These are phyloP conservation scores for Adineta ricciae DNA, from an alignment of 2,888 invertebrate genomes.

Conservation along the genomic window DNA sequence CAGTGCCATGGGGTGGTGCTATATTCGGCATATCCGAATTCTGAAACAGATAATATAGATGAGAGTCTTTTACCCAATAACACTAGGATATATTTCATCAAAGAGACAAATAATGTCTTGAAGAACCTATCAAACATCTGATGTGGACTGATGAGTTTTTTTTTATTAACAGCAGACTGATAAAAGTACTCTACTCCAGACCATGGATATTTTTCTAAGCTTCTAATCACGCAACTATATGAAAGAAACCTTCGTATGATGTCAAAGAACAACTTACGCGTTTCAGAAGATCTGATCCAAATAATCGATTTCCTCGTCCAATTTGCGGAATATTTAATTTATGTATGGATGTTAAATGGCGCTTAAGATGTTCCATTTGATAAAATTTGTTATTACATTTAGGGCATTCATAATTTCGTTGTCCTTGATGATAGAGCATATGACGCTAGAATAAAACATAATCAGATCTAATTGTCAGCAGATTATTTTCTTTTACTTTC, in stretches of 20 bases:
- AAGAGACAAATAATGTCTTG: too few relatives aligned
- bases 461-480: too few relatives aligned
- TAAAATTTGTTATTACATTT: constrained; percentile 33
- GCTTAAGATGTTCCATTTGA: constrained; percentile 34
- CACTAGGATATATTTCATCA: too few relatives aligned
- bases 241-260: too few relatives aligned
- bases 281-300: neutral
- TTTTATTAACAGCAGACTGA: too few relatives aligned
- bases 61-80: too few relatives aligned
- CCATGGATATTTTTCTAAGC: too few relatives aligned
- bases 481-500: constrained; percentile 25
- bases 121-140: too few relatives aligned
- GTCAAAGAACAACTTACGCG: too few relatives aligned
- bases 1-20: neutral
- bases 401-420: constrained; percentile 30
- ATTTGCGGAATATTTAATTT: constrained; percentile 22
- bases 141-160: too few relatives aligned
- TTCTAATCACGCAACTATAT: too few relatives aligned
- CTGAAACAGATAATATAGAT: neutral
- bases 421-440: constrained; percentile 33
- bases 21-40: constrained; percentile 8
- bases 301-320: constrained; percentile 12
- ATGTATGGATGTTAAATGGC: constrained; percentile 33
- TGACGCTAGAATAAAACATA: constrained; percentile 25
- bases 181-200: too few relatives aligned